These are phyloP conservation scores for Pachyseris speciosa DNA, from an alignment of 64 coral and sea anemone genomes.

Conservation along the genomic window DNA sequence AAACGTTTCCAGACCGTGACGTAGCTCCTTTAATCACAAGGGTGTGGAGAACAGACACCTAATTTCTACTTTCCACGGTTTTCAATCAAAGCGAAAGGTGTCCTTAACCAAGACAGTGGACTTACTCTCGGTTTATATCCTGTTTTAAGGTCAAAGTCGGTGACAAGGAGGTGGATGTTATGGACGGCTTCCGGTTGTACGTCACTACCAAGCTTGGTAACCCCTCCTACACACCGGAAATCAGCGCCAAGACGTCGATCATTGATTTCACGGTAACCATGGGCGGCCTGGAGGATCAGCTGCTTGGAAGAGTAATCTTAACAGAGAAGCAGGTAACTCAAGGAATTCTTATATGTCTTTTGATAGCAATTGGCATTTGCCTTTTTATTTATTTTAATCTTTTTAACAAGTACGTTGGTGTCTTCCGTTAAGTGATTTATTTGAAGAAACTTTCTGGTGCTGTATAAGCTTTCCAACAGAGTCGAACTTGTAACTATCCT, in stretches of 20 bases:
- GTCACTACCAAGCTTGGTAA: slow-evolving; percentile 99
- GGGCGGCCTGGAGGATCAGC: slow-evolving; percentile 99
- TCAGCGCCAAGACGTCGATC: slow-evolving; percentile 98
- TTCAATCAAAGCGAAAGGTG: not conserved
- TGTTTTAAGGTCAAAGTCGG: slow-evolving; percentile 95
- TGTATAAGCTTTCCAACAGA: too few species aligned
- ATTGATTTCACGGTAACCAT: slow-evolving; percentile 99
- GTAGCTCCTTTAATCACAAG: too few species aligned
- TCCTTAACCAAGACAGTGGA: not conserved
- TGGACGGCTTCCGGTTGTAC: slow-evolving; percentile 94
- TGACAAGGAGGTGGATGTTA: slow-evolving; percentile 95
- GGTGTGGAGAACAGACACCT: not conserved
- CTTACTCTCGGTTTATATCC: not conserved
- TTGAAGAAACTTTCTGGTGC: too few species aligned
- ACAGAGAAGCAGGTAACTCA: slow-evolving; percentile 95
- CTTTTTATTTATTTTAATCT: too few species aligned
- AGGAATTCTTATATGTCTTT: not conserved
- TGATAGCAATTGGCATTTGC: too few species aligned
- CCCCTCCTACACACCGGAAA: slow-evolving; percentile 96
- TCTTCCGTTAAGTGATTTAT: too few species aligned
- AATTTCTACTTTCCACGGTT: not conserved
- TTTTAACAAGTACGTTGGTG: too few species aligned
- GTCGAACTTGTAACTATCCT: too few species aligned
- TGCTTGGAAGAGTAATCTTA: slow-evolving; percentile 94
- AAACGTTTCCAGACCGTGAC: too few species aligned